Evolutionary conservation across 2,888 invertebrate genomes (phyloP), one percentile per base, ranked within the genome.

Genomic region (Drosophila putrida): DNA sequence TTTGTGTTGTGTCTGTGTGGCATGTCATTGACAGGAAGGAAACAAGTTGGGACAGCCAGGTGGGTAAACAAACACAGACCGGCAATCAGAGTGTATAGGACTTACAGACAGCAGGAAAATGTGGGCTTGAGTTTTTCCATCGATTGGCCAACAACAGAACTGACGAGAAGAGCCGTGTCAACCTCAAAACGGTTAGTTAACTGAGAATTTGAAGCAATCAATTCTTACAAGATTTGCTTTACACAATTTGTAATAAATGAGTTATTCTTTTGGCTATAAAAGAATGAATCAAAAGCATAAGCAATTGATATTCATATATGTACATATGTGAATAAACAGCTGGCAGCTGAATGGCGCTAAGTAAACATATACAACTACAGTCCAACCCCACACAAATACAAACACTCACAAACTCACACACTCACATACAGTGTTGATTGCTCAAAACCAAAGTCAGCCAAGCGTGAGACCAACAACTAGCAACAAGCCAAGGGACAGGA

Each of bases 371-470:
- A 71, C 71, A 82, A 59, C 57, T 39, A 41, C 49, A 58, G 11
- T 4, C 25, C 27, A 35, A 57, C 35, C 31, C 28, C 31, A 58
- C 44, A 60, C 50, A 60, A 31, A 55, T 33, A 38, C 38, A 15
- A 8, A 38, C 8, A 13, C 3, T 13, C 0, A 58, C 50, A 47
- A 33, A 41, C 36, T 20, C 38, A 50, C 31, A 58, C 46, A 58
- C 33, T 61, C 31, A 59, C 9, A 35, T 13, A 39, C 38, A 61
- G 20, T 47, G 83, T 84, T 83, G 83, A 89, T 83, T 83, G 89
- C 83, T 89, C 75, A 69, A 89, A 89, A 89, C 88, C 89, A 75
- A 85, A 89, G 79, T 60, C 80, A 88, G 71, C 85, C 83, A 84
- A 88, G 76, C 83, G 79, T 89, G 82, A 75, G 88, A 58, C 85